Base-by-base conservation (phyloP, 2,888 invertebrate species). In the Dolichomitus sp. region DNA sequence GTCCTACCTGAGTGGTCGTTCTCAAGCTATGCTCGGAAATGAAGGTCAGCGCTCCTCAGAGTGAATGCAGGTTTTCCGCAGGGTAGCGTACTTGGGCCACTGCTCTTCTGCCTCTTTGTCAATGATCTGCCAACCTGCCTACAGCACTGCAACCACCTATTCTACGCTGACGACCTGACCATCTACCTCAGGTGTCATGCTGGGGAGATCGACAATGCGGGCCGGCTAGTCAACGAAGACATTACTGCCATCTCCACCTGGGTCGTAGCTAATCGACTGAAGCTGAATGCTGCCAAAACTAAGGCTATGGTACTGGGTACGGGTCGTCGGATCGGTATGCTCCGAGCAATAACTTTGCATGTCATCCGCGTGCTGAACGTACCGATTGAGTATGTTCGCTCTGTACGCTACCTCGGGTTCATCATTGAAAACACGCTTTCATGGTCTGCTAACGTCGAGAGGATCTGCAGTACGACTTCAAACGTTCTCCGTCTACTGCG, bases 81-180 rank as follows among this genome's bases (percentile, higher is more conserved):
- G 57, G 76, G 81, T 19, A 76, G 76, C 19, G 72, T 81, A 14
- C 57, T 81, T 23, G 75, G 3, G 9, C 42, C 4, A 14, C 52
- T 48, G 5, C 68, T n/a, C 33, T 84, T 0, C n/a, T 79, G 17
- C 65, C 80, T 68, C 40, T 54, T 0, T 23, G 37, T 40, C 73
- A 81, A 50, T n/a, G 59, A 59, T 9, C 37, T 37, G 14, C 59
- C 37, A 3, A 1, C 17, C 17, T 59, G 59, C 59, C 37, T 59
- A 4, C 17, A 5, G 5, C 30, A 17, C 11, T 61, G 63, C 14
- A 42, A 12, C 7, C 45, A 59, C 48, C 63, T 74, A 0, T 45
- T 61, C 50, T 74, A 72, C 4, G 72, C 72, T 0, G 63, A 59
- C 9, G 63, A 74, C 19, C 50, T 63, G 17, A 37, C 45, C 14